These are phyloP conservation scores for Scomber japonicus DNA, from an alignment of 2,113 vertebrate species.

Conservation along the genomic window DNA sequence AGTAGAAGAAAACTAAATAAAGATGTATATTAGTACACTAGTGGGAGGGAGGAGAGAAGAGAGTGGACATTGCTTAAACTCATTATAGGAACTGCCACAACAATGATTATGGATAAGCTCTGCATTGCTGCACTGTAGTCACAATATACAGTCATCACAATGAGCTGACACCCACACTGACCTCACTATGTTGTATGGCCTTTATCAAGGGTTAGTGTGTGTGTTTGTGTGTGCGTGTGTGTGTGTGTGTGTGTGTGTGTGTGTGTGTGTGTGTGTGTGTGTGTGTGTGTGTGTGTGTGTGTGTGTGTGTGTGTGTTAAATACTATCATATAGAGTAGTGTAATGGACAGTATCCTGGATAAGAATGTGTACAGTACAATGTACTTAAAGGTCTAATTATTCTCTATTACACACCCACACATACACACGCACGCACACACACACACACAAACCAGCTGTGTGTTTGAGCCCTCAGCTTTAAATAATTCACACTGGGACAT, in stretches of 20 bases:
- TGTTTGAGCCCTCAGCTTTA: too few species aligned
- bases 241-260: not conserved
- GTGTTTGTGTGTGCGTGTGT: too few species aligned
- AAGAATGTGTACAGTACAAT: too few species aligned
- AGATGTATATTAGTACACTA: not conserved
- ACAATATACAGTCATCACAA: conserved; percentile 24
- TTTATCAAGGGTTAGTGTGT: too few species aligned
- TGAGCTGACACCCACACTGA: not conserved
- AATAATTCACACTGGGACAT: too few species aligned
- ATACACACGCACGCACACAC: too few species aligned
- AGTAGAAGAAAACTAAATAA: conserved; percentile 6
- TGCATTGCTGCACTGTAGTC: conserved; percentile 29
- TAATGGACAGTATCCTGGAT: too few species aligned
- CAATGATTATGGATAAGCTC: not conserved
- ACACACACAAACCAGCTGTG: too few species aligned
- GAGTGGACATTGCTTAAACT: conserved; percentile 10
- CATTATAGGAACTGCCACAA: conserved; percentile 32
- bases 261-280: not conserved
- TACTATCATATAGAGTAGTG: too few species aligned
- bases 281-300: conserved; percentile 5
- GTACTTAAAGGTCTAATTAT: too few species aligned
- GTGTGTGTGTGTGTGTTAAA: not conserved
- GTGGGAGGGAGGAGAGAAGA: not conserved
- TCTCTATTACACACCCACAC: too few species aligned
- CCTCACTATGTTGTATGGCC: conserved; percentile 21